A percentile compares a stretch with the other conserved stretches of the same genome.
These are phyloP conservation scores for Phrynocephalus versicolor DNA, from an alignment of 2,113 vertebrate genomes.

Conservation along the genomic window DNA sequence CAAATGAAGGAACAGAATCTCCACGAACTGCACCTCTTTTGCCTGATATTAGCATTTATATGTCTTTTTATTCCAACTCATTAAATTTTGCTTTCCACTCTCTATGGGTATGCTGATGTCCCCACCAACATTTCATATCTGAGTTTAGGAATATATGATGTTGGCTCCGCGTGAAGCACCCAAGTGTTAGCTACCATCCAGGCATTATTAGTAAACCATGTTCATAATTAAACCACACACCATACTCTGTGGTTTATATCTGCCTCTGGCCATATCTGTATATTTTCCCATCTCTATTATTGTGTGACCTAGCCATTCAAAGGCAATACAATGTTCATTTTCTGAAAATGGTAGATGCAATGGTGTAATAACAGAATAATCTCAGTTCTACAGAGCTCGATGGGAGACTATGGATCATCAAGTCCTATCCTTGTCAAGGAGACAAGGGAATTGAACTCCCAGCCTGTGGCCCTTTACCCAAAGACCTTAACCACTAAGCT, in stretches of 20 bases:
- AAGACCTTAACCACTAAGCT: no score
- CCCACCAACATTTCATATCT: not conserved
- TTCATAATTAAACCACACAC: not conserved
- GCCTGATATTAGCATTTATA: not conserved
- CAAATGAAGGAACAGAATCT: not conserved
- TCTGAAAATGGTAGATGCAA: no score
- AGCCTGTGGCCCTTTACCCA: no score
- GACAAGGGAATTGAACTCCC: no score
- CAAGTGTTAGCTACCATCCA: not conserved
- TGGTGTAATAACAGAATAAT: no score
- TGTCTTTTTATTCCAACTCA: not conserved
- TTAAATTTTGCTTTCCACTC: conserved; percentile 17
- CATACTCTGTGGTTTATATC: not conserved
- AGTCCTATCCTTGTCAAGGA: no score
- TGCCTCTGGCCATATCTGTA: no score
- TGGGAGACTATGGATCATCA: no score
- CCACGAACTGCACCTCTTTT: not conserved
- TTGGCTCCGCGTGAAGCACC: not conserved
- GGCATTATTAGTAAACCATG: not conserved
- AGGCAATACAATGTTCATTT: no score
- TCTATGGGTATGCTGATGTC: not conserved
- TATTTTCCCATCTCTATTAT: no score
- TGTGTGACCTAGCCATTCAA: no score
- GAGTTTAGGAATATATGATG: not conserved
- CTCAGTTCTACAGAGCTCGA: no score